Base-by-base conservation (phyloP, 1,140 invertebrate species). In the Choristoneura fumiferana region DNA sequence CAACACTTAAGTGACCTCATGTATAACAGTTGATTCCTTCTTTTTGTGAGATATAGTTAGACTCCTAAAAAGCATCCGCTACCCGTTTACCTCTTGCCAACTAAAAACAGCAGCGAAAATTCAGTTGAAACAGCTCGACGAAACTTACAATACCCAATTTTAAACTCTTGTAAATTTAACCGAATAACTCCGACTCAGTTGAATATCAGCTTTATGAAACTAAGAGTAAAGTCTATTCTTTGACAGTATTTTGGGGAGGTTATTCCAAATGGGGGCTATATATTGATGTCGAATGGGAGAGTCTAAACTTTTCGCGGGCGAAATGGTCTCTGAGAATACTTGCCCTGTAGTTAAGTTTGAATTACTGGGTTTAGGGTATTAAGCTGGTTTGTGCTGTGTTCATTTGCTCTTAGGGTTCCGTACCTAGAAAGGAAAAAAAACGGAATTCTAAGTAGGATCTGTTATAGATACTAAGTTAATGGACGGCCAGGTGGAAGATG, bases 101-200 rank as follows among this genome's bases (percentile, higher is more conserved):
- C 4, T 18, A 45, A 45, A 45, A 22, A 4, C 10, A 15, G 9
- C 15, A 15, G 9, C 9, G 9, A 22, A 22, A 45, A 22, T 22
- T 45, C 40, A 45, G 9, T 45, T n/a, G 15, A 45, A 45, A 45
- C 18, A 22, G 13, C 39, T 17, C 15, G 14, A 43, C 40, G 18
- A 45, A 45, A 45, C 40, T 45, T 45, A 45, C 40, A 45, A 45
- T 45, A 10, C 40, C 15, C 40, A 22, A 43, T 10, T 18, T 45
- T 45, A n/a, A 45, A 45, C 15, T 43, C 40, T 45, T 22, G 13
- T 22, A 45, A 45, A 45, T 9, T 22, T 15, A 22, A 5, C 17
- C 18, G 1, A 40, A 40, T 18, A 10, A 18, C 18, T 45, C 40
- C 15, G 4, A 1, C 10, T 18, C 40, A 18, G 6, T 4, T 15